Conservation (phyloP, 1,140 invertebrate species). For the Polypedilum vanderplanki region DNA sequence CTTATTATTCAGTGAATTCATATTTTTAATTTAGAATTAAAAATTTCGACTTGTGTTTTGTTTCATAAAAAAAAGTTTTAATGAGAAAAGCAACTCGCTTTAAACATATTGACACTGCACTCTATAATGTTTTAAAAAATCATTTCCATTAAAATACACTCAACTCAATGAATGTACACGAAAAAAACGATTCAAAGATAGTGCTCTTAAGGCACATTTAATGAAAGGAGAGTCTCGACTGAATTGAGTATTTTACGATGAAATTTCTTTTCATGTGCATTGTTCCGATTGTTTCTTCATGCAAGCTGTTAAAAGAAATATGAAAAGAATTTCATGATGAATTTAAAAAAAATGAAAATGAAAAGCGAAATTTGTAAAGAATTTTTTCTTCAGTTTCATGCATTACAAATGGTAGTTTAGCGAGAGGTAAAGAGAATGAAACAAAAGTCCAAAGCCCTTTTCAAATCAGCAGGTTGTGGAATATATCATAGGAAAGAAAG, state of each 20-base stretch:
- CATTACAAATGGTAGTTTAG: background rate
- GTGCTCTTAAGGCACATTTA: no score
- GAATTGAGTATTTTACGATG: background rate
- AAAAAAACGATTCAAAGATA: no score
- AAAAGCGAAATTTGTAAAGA: slow-evolving; percentile 16
- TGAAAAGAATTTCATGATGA: slow-evolving; percentile 19
- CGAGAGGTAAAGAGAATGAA: background rate
- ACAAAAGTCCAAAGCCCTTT: background rate
- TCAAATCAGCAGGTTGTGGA: slow-evolving; percentile 2
- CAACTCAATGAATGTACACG: no score
- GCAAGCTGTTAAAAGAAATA: slow-evolving; percentile 16
- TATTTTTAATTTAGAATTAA: no score
- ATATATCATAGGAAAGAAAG: background rate
- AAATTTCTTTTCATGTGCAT: slow-evolving; percentile 19
- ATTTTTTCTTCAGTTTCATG: background rate
- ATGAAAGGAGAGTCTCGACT: no score
- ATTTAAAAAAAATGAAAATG: background rate
- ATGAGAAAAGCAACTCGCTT: no score
- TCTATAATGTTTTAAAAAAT: no score
- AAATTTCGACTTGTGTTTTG: no score
- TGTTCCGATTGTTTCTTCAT: slow-evolving; percentile 12
- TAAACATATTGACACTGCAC: no score
- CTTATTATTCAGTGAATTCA: no score
- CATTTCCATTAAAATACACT: no score
- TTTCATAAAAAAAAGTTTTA: no score